Base-by-base conservation (phyloP, 2,113 vertebrate species). In the Bucco capensis region DNA sequence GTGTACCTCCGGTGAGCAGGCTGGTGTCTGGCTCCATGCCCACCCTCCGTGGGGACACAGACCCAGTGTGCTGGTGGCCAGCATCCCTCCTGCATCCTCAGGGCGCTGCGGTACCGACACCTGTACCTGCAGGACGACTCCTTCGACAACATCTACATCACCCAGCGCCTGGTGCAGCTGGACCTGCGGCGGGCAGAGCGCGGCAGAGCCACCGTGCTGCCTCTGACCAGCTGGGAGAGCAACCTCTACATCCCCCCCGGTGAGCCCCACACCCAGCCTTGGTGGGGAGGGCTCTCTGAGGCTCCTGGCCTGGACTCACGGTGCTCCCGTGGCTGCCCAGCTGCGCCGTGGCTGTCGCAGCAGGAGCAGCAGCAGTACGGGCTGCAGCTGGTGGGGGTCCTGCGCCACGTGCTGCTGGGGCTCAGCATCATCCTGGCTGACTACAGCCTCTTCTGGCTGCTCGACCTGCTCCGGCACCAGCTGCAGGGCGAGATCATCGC, bases 71-170 rank as follows among this genome's bases (percentile, higher is more conserved):
- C 24, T 0, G 1, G 25, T 25, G 28, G 42, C 64, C 58, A 69
- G 12, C 28, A 4, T 15, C 27, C 14, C 13, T 4, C 0, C 30
- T 0, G 28, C 38, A 38, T 60, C 74, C n/a, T 25, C 95, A 99
- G 98, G 46, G 98, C 98, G 0, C 40, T 97, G 24, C 66, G 73
- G 8, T 99, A 99, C 94, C 97, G 95, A 18, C 95, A 93, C 14
- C 61, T 65, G 3, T 99, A 98, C 90, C 96, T 99, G n/a, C 53
- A 33, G 24, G 62, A 97, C 1, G 96, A 98, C 30, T 17, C 74
- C 67, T 99, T 98, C 0, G 98, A 99, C 93, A 99, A 99, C 40
- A 2, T 98, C 35, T 99, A 98, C 91, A 98, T 99, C 96, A 98
- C 96, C 0, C 77, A 82, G 31, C 89, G 89, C 33, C 98, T 99